These are phyloP conservation scores for Cancer borealis DNA, from an alignment of 2,888 invertebrate genomes.

Conservation along the genomic window DNA sequence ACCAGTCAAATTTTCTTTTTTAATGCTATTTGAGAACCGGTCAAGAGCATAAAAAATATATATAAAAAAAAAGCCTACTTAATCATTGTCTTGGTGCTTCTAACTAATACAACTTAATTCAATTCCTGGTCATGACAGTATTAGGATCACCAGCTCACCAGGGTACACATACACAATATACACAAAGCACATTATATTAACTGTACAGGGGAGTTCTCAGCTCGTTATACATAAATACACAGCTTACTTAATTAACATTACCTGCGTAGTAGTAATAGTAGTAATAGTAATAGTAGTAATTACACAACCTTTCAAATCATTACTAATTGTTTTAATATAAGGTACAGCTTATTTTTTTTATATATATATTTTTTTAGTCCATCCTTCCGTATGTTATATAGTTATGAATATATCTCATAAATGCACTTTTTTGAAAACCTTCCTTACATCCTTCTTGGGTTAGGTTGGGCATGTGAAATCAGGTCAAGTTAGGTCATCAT, in stretches of 20 bases:
- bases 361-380: neutral
- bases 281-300: neutral
- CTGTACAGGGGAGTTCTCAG: slow-evolving; percentile 57
- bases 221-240: slow-evolving; percentile 35
- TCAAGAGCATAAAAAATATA: no score
- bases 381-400: neutral
- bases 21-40: no score
- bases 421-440: neutral
- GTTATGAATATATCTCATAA: neutral
- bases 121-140: no score
- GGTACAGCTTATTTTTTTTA: neutral
- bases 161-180: slow-evolving; percentile 14
- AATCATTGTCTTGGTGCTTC: no score
- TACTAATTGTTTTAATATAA: neutral
- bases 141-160: no score
- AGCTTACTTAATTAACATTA: neutral
- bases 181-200: slow-evolving; percentile 69
- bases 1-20: no score
- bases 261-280: neutral
- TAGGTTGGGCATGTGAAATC: neutral
- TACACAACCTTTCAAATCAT: neutral
- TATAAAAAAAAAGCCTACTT: no score
- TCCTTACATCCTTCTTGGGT: neutral
- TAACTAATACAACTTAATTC: no score
- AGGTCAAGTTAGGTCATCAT: neutral